A percentile compares a stretch with the other conserved stretches of the same genome.
Conservation (phyloP, 1,140 invertebrate species). For the Tetraneura akinire region DNA sequence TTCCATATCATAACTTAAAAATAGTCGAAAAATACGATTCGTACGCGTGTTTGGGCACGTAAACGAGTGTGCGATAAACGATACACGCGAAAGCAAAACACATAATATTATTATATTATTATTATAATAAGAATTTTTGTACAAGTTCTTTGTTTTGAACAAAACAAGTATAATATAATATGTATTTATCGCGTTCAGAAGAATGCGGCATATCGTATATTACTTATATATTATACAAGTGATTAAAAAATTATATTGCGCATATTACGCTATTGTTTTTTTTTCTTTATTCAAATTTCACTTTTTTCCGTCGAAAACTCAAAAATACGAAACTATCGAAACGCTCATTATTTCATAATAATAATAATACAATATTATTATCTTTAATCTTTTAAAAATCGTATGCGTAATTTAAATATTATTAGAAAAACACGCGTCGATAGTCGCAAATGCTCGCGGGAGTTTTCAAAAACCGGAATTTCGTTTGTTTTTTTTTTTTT, state of each 20-base stretch:
- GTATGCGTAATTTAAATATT: background rate
- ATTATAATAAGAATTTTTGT: background rate
- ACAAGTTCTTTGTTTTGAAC: slow-evolving; percentile 9
- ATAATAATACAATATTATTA: background rate
- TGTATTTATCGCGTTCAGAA: background rate
- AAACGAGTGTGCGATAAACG: background rate
- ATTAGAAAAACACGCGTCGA: background rate
- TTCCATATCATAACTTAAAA: no score
- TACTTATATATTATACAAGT: no score
- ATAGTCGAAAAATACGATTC: no score
- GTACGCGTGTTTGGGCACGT: background rate
- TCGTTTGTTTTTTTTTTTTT: background rate
- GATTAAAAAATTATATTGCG: no score
- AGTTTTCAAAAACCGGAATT: slow-evolving; percentile 14
- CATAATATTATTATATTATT: background rate
- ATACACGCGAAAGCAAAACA: background rate
- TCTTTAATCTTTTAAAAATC: background rate
- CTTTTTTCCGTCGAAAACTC: background rate
- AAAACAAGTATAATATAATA: no score
- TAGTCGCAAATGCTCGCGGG: background rate
- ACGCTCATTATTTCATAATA: no score
- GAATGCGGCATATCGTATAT: background rate
- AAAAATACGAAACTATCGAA: slow-evolving; percentile 15
- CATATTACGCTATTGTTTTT: background rate
- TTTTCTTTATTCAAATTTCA: slow-evolving; percentile 7